Percentiles rank a stretch among this genome's conserved stretches.
Evolutionary conservation across 2,113 vertebrate species (phyloP).

Genomic region (Antechinus stuartii): DNA sequence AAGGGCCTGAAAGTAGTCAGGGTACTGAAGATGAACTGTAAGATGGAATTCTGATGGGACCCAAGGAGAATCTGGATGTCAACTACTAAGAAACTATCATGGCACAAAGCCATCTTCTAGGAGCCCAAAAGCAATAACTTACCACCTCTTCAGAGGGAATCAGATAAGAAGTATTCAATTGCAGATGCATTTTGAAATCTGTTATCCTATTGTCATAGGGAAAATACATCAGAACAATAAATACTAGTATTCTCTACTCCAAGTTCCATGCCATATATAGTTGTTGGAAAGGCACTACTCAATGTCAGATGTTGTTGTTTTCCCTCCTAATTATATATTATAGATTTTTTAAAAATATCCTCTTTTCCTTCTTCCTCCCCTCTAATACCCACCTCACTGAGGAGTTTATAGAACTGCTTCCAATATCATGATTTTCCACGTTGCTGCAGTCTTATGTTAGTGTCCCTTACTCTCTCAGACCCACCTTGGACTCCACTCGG

Average conservation of each 20-base stretch:
- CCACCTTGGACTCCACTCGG: background rate
- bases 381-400: background rate
- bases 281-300: background rate
- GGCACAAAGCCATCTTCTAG: conserved; percentile 11
- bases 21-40: conserved; percentile 1
- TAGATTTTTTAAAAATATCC: background rate
- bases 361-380: background rate
- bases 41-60: fast-evolving
- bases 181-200: background rate
- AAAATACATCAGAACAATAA: background rate
- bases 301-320: background rate
- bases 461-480: background rate
- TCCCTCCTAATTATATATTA: background rate
- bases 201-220: background rate
- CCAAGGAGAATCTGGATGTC: conserved; percentile 10
- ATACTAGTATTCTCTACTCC: background rate
- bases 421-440: background rate
- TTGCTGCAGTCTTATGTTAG: background rate
- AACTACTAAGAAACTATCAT: background rate
- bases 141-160: background rate
- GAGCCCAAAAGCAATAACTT: conserved; percentile 10
- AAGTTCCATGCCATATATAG: background rate
- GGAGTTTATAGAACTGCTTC: background rate
- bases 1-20: background rate
- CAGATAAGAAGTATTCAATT: background rate